phyloP scores from a whole-genome alignment of 2,797 vertebrate species.

The Mastacembelus armatus region DNA sequence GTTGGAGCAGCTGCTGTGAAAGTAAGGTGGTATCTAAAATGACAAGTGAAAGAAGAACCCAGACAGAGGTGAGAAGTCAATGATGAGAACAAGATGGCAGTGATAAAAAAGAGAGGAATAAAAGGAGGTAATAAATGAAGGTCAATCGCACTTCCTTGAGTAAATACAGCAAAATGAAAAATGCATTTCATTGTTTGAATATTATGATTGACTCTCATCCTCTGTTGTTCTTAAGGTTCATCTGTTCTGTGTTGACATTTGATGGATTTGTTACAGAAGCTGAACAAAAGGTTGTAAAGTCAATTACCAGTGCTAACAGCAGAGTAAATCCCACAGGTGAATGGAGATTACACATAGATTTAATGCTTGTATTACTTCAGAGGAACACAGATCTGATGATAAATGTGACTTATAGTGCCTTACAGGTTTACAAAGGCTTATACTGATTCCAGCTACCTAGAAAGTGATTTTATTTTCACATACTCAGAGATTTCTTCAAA shows the following conservation, averaged over 20 bases:
- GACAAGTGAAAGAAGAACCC: conserved; percentile 4
- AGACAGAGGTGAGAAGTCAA: conserved; percentile 2
- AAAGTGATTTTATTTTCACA: not conserved
- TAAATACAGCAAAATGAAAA: conserved; percentile 15
- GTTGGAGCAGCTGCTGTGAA: conserved; percentile 11
- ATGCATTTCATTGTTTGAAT: not conserved
- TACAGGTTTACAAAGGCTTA: conserved; percentile 14
- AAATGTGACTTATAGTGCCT: not conserved
- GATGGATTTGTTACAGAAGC: conserved; percentile 25
- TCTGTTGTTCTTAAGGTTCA: conserved; percentile 3
- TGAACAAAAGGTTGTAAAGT: conserved; percentile 33
- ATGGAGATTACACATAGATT: conserved; percentile 27
- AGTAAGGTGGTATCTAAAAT: not conserved
- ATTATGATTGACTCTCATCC: conserved; percentile 10
- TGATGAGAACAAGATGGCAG: conserved; percentile 4
- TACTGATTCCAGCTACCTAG: not conserved
- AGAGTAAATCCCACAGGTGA: conserved; percentile 28
- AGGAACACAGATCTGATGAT: conserved; percentile 25
- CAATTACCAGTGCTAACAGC: conserved; percentile 1
- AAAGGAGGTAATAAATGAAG: conserved; percentile 27
- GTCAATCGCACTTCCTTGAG: conserved; percentile 16
- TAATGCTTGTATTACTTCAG: conserved; percentile 10
- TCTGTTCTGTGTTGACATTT: conserved; percentile 19
- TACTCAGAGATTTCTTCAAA: not conserved
- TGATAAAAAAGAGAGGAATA: not conserved